phyloP scores from a whole-genome alignment of 2,888 invertebrate genomes.

The Julus scanicus region DNA sequence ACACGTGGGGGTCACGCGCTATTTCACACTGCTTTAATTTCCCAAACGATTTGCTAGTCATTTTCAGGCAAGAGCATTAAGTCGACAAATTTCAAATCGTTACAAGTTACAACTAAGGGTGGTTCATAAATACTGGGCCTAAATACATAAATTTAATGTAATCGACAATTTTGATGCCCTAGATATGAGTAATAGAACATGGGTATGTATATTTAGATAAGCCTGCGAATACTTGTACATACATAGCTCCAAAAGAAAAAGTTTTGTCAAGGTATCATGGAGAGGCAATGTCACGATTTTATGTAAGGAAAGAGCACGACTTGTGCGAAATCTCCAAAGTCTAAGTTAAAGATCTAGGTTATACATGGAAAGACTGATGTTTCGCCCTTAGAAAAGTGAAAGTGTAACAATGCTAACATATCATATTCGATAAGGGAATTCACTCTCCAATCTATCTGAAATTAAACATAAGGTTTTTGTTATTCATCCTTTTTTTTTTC shows the following conservation, averaged over 20 bases:
- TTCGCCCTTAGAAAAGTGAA: constrained; percentile 8
- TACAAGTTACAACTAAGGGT: background rate
- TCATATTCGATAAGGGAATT: no score
- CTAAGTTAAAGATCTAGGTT: constrained; percentile 8
- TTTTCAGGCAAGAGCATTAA: background rate
- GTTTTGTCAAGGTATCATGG: constrained; percentile 5
- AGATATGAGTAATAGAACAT: background rate
- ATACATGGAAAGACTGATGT: background rate
- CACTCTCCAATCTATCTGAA: no score
- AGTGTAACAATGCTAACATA: background rate
- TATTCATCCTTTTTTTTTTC: no score
- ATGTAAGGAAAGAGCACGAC: constrained; percentile 5
- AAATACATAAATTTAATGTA: constrained; percentile 32
- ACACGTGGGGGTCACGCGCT: background rate
- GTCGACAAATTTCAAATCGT: background rate
- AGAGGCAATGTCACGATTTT: constrained; percentile 37
- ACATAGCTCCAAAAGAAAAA: background rate
- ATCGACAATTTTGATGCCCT: constrained; percentile 1
- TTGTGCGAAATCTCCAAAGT: background rate
- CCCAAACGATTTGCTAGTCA: background rate
- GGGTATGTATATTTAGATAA: background rate
- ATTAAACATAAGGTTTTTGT: no score
- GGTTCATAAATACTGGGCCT: constrained; percentile 22
- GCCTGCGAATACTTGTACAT: background rate
- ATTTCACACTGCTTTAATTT: background rate